A percentile compares a stretch with the other conserved stretches of the same genome.
These are phyloP conservation scores for Hypomecis punctinalis DNA, from an alignment of 2,888 invertebrate species.

Conservation along the genomic window DNA sequence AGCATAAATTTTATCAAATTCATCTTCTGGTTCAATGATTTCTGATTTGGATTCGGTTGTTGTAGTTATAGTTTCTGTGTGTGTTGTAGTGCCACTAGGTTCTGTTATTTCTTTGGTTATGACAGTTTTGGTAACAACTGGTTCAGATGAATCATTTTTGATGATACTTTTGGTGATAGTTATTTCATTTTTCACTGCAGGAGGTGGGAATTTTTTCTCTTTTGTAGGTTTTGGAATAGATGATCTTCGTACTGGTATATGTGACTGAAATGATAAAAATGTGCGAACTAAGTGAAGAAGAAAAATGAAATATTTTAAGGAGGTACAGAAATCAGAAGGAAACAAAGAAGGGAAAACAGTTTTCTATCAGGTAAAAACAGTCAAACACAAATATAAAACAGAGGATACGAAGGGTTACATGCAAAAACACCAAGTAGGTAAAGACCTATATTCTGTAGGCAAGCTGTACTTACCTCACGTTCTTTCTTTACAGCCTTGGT, in stretches of 20 bases:
- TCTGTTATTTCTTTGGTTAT: slow-evolving; percentile 34
- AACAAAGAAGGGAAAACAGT: not conserved
- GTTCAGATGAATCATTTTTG: slow-evolving; percentile 31
- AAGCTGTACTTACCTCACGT: slow-evolving; percentile 36
- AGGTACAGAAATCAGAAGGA: not conserved
- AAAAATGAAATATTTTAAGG: not conserved
- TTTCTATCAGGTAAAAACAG: not conserved
- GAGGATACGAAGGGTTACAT: no score
- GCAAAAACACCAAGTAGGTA: no score
- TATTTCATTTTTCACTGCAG: slow-evolving; percentile 34
- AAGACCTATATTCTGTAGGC: no score
- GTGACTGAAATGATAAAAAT: slow-evolving; percentile 40
- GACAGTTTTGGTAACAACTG: slow-evolving; percentile 30
- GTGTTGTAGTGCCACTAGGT: slow-evolving; percentile 12
- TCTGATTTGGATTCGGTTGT: slow-evolving; percentile 35
- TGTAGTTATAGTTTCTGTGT: slow-evolving; percentile 47
- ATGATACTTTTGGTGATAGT: slow-evolving; percentile 36
- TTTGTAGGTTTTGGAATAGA: slow-evolving; percentile 50
- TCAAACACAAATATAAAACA: no score
- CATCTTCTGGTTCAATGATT: slow-evolving; percentile 57
- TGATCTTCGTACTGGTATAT: slow-evolving; percentile 45
- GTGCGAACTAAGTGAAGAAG: not conserved
- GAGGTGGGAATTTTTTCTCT: slow-evolving; percentile 36
- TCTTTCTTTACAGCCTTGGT: slow-evolving; percentile 45
- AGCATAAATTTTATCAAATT: slow-evolving; percentile 75